A percentile compares a stretch with the other conserved stretches of the same genome.
Conservation (phyloP, 2,113 vertebrate genomes). For the Noturus placidus region DNA sequence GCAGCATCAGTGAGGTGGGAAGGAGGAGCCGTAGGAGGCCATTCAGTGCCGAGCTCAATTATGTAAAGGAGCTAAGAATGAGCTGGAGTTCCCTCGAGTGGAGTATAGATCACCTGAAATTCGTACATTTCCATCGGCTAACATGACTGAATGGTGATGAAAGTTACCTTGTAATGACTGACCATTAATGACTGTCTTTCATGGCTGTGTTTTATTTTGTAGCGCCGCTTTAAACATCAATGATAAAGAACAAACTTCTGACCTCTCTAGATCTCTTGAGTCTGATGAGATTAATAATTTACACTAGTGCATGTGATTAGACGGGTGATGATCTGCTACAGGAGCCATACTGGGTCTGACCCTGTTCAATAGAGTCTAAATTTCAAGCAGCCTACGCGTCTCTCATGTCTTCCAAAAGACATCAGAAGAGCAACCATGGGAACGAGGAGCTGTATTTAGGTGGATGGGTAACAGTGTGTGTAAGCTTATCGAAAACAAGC, state of each 20-base stretch:
- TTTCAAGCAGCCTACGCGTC: not conserved
- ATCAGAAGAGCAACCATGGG: not conserved
- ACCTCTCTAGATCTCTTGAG: not conserved
- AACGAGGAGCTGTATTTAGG: not conserved
- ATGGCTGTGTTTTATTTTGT: not conserved
- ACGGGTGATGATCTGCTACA: not conserved
- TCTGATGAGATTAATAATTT: not conserved
- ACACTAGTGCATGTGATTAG: not conserved
- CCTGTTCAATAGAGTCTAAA: no score
- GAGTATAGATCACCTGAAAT: not conserved
- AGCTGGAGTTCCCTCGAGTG: slow-evolving; percentile 16
- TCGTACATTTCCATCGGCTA: not conserved
- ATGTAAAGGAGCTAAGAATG: slow-evolving; percentile 40
- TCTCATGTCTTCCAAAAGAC: not conserved
- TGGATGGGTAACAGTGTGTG: not conserved
- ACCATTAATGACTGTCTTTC: not conserved
- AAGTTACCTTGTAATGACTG: not conserved
- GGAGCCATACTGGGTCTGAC: not conserved
- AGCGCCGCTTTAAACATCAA: not conserved
- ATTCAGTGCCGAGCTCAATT: slow-evolving; percentile 41
- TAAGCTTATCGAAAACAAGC: not conserved
- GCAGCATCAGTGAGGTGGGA: slow-evolving; percentile 32
- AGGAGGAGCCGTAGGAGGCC: slow-evolving; percentile 34
- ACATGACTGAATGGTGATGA: not conserved
- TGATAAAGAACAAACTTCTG: not conserved